Base-by-base conservation (phyloP, 1,140 invertebrate species). In the Ruditapes philippinarum region DNA sequence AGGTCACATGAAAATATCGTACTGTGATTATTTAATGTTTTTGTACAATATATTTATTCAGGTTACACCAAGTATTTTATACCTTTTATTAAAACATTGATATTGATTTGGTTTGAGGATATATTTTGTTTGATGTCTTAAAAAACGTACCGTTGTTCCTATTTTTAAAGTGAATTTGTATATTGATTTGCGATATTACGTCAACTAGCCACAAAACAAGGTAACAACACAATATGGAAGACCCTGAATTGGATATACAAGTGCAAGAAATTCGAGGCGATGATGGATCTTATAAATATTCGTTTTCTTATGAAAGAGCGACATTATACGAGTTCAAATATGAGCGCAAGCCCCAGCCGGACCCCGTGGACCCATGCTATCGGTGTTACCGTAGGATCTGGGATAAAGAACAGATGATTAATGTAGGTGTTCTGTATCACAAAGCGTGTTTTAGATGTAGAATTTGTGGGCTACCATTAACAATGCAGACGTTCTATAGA, bases 241-340 rank as follows among this genome's bases (percentile, higher is more conserved):
- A 82, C 57, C 87, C 87, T 1, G 87, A 82, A 7, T 73, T 89
- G 40, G 79, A 89, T 25, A 89, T 89, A 38, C 87, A 91, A n/a
- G 91, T 92, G 14, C 76, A 90, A 51, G 93, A 94, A 70, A 68
- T 76, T 36, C 84, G 84, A 7, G 89, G 89, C 28, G 91, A 93
- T 36, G 91, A 94, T 33, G 92, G 92, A 57, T 88, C 93, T 1
- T 94, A 94, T 73, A 93, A 93, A 81, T 95, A 95, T 73, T 91
- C 93, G 0, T 95, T 95, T 78, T 93, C 91, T 9, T 95, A 95
- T 83, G 94, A 95, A 54, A 89, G 93, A 49, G 94, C 94, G 0
- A 94, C 94, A 0, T 57, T 95, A 42, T 95, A 95, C 73, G 94
- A 95, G 78, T 95, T 93, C 81, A 94, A 94, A 88, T 95, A 92